phyloP scores from a whole-genome alignment of 2,113 vertebrate genomes.

The Heterotis niloticus region DNA sequence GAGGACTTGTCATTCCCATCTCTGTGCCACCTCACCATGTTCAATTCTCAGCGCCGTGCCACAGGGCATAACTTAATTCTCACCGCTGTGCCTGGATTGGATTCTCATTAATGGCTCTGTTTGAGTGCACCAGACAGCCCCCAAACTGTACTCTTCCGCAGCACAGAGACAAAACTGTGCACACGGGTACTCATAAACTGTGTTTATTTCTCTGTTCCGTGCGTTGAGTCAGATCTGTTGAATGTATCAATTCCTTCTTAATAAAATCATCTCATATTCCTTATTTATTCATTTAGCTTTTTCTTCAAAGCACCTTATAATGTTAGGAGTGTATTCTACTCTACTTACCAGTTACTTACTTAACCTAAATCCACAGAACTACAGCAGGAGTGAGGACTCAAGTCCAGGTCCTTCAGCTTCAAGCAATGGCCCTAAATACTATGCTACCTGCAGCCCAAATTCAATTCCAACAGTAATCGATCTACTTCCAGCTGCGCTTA shows the following conservation, averaged over 20 bases:
- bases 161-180: background rate
- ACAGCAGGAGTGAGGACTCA: too few species aligned
- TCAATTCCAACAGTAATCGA: background rate
- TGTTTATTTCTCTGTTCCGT: background rate
- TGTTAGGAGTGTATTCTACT: background rate
- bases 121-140: background rate
- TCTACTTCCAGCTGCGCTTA: constrained; percentile 9
- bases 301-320: too few species aligned
- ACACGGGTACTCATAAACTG: background rate
- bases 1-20: background rate
- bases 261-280: too few species aligned
- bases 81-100: background rate
- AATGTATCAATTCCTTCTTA: background rate
- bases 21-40: background rate
- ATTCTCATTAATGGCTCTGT: background rate
- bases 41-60: background rate
- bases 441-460: background rate
- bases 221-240: background rate
- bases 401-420: background rate
- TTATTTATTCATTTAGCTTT: too few species aligned
- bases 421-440: background rate
- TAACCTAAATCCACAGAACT: too few species aligned
- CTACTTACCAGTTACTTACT: background rate
- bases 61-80: background rate
- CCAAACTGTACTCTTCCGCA: background rate